Evolutionary conservation across 2,797 vertebrate genomes (phyloP).

Genomic region (Orientallactaga sibirica): DNA sequence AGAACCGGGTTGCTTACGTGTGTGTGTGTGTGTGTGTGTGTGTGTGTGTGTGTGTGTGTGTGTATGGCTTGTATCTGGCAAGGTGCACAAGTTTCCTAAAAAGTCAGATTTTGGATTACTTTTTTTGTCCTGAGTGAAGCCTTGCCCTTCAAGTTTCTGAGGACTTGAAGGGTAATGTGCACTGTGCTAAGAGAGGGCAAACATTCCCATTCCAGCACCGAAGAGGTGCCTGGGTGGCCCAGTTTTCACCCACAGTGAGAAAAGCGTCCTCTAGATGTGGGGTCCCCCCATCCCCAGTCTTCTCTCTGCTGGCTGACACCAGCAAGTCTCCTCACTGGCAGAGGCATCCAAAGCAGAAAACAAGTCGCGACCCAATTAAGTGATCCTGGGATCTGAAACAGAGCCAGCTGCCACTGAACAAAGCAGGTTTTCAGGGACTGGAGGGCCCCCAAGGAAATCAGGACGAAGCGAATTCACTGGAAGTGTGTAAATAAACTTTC

Average conservation of each 20-base stretch:
- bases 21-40: too few relatives aligned
- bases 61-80: background rate
- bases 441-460: constrained; percentile 33
- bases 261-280: background rate
- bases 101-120: background rate
- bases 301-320: background rate
- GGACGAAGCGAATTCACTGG: constrained; percentile 51
- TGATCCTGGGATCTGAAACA: constrained; percentile 34
- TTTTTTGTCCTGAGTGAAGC: background rate
- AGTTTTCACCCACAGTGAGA: background rate
- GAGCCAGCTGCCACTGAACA: constrained; percentile 30
- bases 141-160: background rate
- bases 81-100: background rate
- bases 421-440: constrained; percentile 42
- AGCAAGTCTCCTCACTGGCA: constrained; percentile 8
- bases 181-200: background rate
- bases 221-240: background rate
- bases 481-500: constrained; percentile 66
- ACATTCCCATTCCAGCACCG: fast-evolving
- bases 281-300: background rate
- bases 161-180: background rate
- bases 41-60: too few relatives aligned
- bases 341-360: constrained; percentile 41
- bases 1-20: too few relatives aligned
- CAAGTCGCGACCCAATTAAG: constrained; percentile 51